A percentile compares a stretch with the other conserved stretches of the same genome.
Evolutionary conservation across 2,888 invertebrate species (phyloP).

Genomic region (Leistus spinibarbis): DNA sequence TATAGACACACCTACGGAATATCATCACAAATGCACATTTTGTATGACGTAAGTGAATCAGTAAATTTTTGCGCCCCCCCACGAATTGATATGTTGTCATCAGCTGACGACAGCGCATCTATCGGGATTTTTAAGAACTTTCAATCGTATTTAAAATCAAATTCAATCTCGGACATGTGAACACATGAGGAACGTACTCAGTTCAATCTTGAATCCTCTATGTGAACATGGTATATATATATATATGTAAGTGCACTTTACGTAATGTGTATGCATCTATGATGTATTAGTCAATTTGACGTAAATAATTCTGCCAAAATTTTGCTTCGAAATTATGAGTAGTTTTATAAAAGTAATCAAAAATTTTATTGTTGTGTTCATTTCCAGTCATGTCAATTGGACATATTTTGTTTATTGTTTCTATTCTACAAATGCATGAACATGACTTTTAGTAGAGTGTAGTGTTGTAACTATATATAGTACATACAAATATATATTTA

Average conservation of each 20-base stretch:
- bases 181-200: too few species aligned
- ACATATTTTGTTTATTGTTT: constrained; percentile 11
- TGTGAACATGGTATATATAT: constrained; percentile 22
- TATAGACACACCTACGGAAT: too few species aligned
- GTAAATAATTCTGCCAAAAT: constrained; percentile 13
- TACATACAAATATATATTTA: constrained; percentile 7
- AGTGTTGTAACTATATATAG: constrained; percentile 6
- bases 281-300: constrained; percentile 36
- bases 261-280: constrained; percentile 35
- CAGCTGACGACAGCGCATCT: too few species aligned
- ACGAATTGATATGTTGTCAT: too few species aligned
- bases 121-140: too few species aligned
- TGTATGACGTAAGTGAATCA: too few species aligned
- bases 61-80: too few species aligned
- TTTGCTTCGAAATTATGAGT: not conserved
- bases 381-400: constrained; percentile 1
- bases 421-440: constrained; percentile 14
- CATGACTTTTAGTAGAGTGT: constrained; percentile 13
- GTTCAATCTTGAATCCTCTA: constrained; percentile 2
- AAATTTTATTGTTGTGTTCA: not conserved
- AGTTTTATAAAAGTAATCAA: not conserved
- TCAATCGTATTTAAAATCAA: too few species aligned
- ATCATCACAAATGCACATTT: too few species aligned
- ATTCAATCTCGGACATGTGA: too few species aligned
- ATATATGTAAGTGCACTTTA: constrained; percentile 27